These are phyloP conservation scores for Coreius guichenoti DNA, from an alignment of 2,797 vertebrate species.

Conservation along the genomic window DNA sequence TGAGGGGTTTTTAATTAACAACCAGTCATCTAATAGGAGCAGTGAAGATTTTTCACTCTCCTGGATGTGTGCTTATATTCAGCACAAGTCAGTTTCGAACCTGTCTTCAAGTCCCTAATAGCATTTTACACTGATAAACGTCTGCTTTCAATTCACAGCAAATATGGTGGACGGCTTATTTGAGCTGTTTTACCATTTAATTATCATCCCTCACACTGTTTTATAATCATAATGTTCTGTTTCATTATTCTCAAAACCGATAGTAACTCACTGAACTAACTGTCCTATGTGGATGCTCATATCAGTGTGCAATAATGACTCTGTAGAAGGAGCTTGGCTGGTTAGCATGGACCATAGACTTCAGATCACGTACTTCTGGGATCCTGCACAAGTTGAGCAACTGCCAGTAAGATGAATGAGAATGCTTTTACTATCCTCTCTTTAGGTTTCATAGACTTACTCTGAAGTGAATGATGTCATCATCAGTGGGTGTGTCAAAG, in stretches of 20 bases:
- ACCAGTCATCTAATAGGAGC: constrained; percentile 57
- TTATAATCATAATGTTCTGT: constrained; percentile 31
- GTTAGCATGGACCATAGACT: background rate
- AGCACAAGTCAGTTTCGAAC: constrained; percentile 25
- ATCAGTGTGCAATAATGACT: background rate
- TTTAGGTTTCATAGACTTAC: constrained; percentile 23
- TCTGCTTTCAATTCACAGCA: constrained; percentile 30
- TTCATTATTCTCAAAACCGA: constrained; percentile 41
- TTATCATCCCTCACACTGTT: constrained; percentile 18
- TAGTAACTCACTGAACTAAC: constrained; percentile 24
- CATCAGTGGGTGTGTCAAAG: constrained; percentile 48
- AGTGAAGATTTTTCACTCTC: constrained; percentile 41
- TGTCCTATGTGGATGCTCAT: constrained; percentile 11
- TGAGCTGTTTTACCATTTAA: constrained; percentile 44
- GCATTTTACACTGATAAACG: constrained; percentile 39
- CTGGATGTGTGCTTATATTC: constrained; percentile 42
- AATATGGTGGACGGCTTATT: constrained; percentile 30
- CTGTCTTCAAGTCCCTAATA: constrained; percentile 40
- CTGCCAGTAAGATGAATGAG: background rate
- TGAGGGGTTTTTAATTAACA: constrained; percentile 66
- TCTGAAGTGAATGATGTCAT: constrained; percentile 51
- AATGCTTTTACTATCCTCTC: background rate
- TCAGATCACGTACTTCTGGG: background rate
- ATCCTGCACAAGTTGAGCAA: background rate
- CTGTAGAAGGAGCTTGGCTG: background rate